Evolutionary conservation across 2,888 invertebrate species (phyloP), one percentile per base, ranked within the genome.

Genomic region (Platerodrilus igneus): DNA sequence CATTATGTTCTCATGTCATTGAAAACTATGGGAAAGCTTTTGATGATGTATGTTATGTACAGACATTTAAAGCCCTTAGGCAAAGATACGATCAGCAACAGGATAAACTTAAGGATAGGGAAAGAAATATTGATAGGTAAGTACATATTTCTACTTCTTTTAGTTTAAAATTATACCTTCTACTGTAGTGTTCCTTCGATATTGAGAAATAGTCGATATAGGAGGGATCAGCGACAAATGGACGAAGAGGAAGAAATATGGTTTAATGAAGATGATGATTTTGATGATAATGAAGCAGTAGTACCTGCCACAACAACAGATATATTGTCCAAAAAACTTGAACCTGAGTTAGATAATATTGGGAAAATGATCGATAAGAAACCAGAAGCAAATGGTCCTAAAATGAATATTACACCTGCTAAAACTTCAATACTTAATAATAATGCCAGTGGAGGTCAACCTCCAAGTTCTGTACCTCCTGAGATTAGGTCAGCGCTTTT

Each of bases 211-310:
- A 76, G 74, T 62, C 79, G 95, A 52, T 94, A 87, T 70, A 77
- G 95, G 47, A 80, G 94, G 48, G 95, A 96, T 71, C 89, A 91
- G 55, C 78, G 95, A 37, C 87, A 92, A 66, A 78, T 94, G 59
- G 96, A 97, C 51, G 95, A 96, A 62, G 96, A 96, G 57, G 96
- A 97, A 63, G 96, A 96, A 71, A 90, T 94, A 83, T 97, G 95
- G 95, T 96, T 96, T 70, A 93, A 94, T 64, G 93, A 94, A 58
- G 96, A 96, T 51, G 95, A 95, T 64, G 93, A 92, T 64, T 83
- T 87, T 49, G 85, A 89, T 45, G 91, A 92, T 60, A 86, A 83
- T 46, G 78, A 81, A 56, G 70, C 75, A 9, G 74, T 75, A 10
- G 70, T 73, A 16, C 72, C 74, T 11, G 69, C 70, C 13, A 64